Percentiles rank a stretch among this genome's conserved stretches.
These are phyloP conservation scores for Sylvicola cinctus DNA, from an alignment of 2,888 invertebrate species.

Conservation along the genomic window DNA sequence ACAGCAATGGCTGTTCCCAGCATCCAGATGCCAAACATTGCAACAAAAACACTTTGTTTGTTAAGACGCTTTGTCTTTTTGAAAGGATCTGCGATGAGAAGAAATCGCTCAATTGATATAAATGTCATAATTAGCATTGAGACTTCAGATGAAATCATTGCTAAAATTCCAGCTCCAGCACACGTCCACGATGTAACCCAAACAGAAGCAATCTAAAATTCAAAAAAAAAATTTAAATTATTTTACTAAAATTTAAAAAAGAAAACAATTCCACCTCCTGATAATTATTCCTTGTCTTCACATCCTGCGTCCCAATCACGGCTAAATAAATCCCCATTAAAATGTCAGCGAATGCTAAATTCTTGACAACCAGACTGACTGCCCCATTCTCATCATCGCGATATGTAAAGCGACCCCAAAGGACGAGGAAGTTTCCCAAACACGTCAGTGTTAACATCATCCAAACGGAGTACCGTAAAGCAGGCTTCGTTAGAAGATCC, in stretches of 20 bases:
- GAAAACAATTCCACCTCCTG: too few relatives aligned
- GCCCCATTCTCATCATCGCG: slow-evolving; percentile 40
- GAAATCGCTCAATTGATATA: slow-evolving; percentile 46
- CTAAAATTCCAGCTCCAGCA: slow-evolving; percentile 35
- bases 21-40: slow-evolving; percentile 36
- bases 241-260: too few relatives aligned
- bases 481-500: slow-evolving; percentile 33
- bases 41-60: slow-evolving; percentile 28
- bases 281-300: slow-evolving; percentile 31
- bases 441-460: slow-evolving; percentile 36
- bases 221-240: too few relatives aligned
- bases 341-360: slow-evolving; percentile 43
- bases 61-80: slow-evolving; percentile 32
- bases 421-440: slow-evolving; percentile 37
- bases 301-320: slow-evolving; percentile 37
- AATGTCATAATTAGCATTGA: slow-evolving; percentile 45
- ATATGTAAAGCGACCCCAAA: slow-evolving; percentile 36
- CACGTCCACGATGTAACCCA: slow-evolving; percentile 50
- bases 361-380: slow-evolving; percentile 39
- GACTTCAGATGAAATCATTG: slow-evolving; percentile 46
- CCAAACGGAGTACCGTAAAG: slow-evolving; percentile 39
- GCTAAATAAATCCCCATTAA: slow-evolving; percentile 46
- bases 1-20: slow-evolving; percentile 35
- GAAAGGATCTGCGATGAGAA: slow-evolving; percentile 38
- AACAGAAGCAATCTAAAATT: slow-evolving; percentile 28